Evolutionary conservation across 2,888 invertebrate species (phyloP).

Genomic region (Cacoxenus indagator): DNA sequence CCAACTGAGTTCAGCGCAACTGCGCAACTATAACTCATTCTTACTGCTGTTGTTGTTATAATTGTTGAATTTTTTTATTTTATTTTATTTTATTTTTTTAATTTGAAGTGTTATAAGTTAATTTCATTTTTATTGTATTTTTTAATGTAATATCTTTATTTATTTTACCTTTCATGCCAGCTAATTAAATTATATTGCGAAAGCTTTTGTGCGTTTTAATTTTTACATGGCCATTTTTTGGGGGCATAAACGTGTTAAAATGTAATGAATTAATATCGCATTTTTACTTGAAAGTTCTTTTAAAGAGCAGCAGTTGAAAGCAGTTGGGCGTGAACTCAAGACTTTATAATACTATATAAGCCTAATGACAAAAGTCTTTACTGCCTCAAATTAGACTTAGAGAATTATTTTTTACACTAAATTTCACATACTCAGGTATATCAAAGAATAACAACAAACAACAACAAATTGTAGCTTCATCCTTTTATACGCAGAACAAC

Average conservation of each 20-base stretch:
- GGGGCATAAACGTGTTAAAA: neutral
- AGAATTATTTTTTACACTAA: no score
- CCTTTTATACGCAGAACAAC: no score
- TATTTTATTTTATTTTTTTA: neutral
- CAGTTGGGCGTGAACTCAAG: no score
- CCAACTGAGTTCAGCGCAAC: neutral
- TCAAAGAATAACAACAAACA: no score
- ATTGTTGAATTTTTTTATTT: neutral
- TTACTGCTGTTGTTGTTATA: neutral
- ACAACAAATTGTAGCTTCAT: no score
- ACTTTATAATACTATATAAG: no score
- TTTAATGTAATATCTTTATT: no score
- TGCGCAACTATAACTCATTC: neutral
- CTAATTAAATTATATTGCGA: conserved; percentile 11
- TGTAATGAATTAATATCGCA: neutral
- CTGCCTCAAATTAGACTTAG: no score
- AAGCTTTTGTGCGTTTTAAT: neutral
- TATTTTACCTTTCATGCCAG: neutral
- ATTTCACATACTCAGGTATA: no score
- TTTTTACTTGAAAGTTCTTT: no score
- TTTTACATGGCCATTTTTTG: neutral
- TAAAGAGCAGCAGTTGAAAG: no score
- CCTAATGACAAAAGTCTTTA: no score
- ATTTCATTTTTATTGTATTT: conserved; percentile 15
- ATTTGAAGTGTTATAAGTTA: conserved; percentile 2